A percentile compares a stretch with the other conserved stretches of the same genome.
phyloP scores from a whole-genome alignment of 2,113 vertebrate species.

The Rhynchomys soricoides region DNA sequence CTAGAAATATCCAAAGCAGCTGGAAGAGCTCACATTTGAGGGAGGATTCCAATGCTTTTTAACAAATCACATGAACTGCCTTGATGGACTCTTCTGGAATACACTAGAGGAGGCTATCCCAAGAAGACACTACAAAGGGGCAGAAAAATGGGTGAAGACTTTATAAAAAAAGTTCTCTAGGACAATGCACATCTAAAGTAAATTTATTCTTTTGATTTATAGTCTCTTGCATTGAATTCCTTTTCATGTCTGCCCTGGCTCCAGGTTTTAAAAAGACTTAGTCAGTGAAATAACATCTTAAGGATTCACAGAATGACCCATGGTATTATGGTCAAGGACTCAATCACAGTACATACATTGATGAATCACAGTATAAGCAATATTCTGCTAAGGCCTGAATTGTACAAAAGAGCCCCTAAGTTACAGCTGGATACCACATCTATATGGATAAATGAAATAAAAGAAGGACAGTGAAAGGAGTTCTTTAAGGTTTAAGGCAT shows the following conservation, averaged over 20 bases:
- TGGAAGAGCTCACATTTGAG: accelerated
- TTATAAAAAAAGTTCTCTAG: neutral
- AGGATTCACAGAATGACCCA: neutral
- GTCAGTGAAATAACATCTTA: neutral
- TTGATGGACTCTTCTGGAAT: accelerated
- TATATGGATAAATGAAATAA: neutral
- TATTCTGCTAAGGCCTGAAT: neutral
- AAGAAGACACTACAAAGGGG: neutral
- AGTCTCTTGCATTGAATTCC: neutral
- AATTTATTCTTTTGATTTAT: neutral
- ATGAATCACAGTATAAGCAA: accelerated
- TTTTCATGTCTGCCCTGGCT: neutral
- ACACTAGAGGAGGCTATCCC: neutral
- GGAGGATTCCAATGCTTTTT: neutral
- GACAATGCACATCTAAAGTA: neutral
- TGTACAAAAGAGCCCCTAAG: neutral
- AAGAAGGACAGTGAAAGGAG: neutral
- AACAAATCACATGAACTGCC: neutral
- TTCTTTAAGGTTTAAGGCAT: neutral
- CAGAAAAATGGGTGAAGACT: neutral
- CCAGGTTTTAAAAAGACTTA: neutral
- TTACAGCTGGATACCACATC: neutral
- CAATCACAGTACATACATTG: accelerated
- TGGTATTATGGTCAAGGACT: accelerated
- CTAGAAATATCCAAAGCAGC: too few relatives aligned